phyloP scores from a whole-genome alignment of 2,113 vertebrate genomes.

The Xiphorhynchus elegans region DNA sequence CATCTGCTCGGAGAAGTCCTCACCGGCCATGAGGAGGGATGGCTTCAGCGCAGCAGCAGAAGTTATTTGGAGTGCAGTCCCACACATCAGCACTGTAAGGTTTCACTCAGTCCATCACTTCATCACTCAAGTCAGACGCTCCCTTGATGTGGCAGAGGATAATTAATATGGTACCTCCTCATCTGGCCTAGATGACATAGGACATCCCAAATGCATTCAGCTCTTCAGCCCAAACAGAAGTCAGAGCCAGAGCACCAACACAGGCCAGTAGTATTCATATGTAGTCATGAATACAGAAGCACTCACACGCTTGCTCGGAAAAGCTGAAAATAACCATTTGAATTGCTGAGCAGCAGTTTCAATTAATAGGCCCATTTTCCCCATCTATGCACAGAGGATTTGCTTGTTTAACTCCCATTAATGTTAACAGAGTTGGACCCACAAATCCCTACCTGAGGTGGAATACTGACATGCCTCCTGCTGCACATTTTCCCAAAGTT shows the following conservation, averaged over 20 bases:
- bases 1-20: background rate
- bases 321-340: constrained; percentile 9
- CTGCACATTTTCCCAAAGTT: background rate
- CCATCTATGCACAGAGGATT: background rate
- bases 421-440: background rate
- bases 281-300: background rate
- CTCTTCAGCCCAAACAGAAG: background rate
- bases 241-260: background rate
- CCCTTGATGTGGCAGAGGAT: background rate
- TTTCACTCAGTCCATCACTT: background rate
- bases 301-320: background rate
- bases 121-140: background rate
- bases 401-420: constrained; percentile 18
- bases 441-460: background rate
- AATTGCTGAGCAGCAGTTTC: constrained; percentile 30
- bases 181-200: background rate
- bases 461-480: background rate
- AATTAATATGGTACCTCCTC: background rate
- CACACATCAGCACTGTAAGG: background rate
- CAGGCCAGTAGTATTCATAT: background rate
- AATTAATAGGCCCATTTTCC: constrained; percentile 43
- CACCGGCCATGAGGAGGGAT: background rate
- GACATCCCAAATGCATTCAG: background rate
- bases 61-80: background rate
- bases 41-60: background rate